Evolutionary conservation across 2,113 vertebrate genomes (phyloP).

Genomic region (Gymnorhina tibicen): DNA sequence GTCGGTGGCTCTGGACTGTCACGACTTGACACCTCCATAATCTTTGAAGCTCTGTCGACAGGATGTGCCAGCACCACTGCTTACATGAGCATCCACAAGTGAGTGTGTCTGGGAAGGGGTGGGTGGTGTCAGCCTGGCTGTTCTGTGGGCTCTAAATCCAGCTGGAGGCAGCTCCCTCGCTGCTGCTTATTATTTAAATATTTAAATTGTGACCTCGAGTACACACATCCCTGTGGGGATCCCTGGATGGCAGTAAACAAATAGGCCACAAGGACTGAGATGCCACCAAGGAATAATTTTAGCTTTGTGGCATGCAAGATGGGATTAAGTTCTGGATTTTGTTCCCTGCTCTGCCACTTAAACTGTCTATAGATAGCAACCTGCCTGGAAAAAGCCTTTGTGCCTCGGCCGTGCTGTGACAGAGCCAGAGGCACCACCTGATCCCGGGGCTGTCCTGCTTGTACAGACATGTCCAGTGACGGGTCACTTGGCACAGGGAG

Average conservation of each 20-base stretch:
- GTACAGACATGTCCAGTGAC: neutral
- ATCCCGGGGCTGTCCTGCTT: neutral
- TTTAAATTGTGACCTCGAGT: neutral
- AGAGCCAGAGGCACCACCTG: neutral
- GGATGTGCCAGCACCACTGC: conserved; percentile 96
- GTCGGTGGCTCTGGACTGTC: conserved; percentile 94
- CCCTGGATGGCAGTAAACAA: neutral
- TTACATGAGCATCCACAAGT: conserved; percentile 99
- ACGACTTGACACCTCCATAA: conserved; percentile 88
- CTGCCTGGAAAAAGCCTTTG: neutral
- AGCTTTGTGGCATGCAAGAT: neutral
- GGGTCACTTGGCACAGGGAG: neutral
- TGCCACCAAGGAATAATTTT: conserved; percentile 3
- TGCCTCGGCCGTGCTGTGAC: neutral
- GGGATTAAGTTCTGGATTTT: conserved; percentile 31
- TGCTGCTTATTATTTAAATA: neutral
- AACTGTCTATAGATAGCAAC: conserved; percentile 29
- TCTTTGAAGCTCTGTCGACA: conserved; percentile 95
- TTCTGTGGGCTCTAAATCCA: neutral
- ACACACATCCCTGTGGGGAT: neutral
- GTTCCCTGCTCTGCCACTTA: neutral
- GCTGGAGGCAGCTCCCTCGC: neutral
- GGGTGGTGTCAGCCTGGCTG: neutral
- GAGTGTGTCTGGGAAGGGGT: neutral
- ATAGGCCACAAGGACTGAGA: neutral